Conservation (phyloP, 2,113 vertebrate genomes). For the Orycteropus afer region DNA sequence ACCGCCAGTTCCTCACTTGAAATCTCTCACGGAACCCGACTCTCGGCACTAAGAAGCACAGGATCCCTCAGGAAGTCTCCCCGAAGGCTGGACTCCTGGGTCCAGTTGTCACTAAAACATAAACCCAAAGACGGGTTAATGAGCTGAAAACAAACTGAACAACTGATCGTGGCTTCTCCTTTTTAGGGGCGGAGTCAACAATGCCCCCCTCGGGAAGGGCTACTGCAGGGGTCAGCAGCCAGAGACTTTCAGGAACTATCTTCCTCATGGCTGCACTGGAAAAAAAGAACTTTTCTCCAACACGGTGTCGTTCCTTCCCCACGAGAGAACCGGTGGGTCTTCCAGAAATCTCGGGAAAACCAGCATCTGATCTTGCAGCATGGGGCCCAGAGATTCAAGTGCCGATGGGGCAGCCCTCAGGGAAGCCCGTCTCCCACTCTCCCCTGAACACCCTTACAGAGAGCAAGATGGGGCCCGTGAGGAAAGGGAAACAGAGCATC, state of each 20-base stretch:
- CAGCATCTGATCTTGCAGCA: slow-evolving; percentile 58
- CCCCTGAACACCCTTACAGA: slow-evolving; percentile 62
- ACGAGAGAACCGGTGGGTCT: slow-evolving; percentile 41
- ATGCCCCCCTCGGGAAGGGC: background rate
- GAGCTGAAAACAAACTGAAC: background rate
- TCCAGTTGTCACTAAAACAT: background rate
- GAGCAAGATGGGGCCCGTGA: background rate
- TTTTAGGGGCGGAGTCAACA: background rate
- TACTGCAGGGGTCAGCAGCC: rapidly evolving
- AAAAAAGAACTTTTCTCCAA: background rate
- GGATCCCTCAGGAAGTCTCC: background rate
- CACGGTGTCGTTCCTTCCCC: background rate
- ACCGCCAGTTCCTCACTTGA: background rate
- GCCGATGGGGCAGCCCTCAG: slow-evolving; percentile 20
- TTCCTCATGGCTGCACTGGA: background rate
- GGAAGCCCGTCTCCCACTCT: background rate
- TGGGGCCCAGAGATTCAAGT: slow-evolving; percentile 33
- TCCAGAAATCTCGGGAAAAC: slow-evolving; percentile 58
- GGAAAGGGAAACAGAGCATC: slow-evolving; percentile 58
- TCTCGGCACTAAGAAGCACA: background rate
- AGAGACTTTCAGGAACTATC: background rate
- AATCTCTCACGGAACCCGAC: background rate
- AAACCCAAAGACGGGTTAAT: background rate
- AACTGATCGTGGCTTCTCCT: background rate
- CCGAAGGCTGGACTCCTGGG: background rate